phyloP scores from a whole-genome alignment of 2,113 vertebrate genomes.

The Tinamus guttatus region DNA sequence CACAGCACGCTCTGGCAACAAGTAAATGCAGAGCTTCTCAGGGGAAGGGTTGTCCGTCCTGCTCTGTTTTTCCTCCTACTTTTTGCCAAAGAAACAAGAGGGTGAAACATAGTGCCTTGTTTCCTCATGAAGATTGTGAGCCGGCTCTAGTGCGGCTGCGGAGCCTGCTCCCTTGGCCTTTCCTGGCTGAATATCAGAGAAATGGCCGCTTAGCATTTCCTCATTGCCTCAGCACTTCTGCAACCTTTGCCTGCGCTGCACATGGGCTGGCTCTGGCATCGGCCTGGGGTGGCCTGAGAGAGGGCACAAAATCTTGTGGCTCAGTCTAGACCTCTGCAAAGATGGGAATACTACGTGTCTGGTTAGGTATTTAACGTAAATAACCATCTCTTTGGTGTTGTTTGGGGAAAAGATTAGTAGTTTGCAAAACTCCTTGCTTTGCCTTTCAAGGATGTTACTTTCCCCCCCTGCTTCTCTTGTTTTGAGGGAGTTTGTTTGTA shows the following conservation, averaged over 20 bases:
- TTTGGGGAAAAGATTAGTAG: neutral
- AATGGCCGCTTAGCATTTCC: neutral
- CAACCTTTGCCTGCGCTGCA: neutral
- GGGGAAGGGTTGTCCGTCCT: neutral
- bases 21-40: neutral
- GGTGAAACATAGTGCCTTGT: neutral
- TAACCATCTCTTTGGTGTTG: neutral
- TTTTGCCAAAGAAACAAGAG: neutral
- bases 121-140: neutral
- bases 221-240: neutral
- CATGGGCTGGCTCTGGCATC: neutral
- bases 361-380: neutral
- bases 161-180: neutral
- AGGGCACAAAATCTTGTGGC: neutral
- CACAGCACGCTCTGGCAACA: neutral
- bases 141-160: neutral
- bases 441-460: no score
- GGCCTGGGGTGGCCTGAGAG: neutral
- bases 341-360: neutral
- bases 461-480: no score
- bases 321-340: neutral
- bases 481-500: neutral
- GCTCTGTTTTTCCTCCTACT: constrained; percentile 2
- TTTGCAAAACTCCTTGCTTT: neutral
- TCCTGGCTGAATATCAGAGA: neutral